Evolutionary conservation across 2,797 vertebrate genomes (phyloP).

Genomic region (Pseudochromis fuscus): DNA sequence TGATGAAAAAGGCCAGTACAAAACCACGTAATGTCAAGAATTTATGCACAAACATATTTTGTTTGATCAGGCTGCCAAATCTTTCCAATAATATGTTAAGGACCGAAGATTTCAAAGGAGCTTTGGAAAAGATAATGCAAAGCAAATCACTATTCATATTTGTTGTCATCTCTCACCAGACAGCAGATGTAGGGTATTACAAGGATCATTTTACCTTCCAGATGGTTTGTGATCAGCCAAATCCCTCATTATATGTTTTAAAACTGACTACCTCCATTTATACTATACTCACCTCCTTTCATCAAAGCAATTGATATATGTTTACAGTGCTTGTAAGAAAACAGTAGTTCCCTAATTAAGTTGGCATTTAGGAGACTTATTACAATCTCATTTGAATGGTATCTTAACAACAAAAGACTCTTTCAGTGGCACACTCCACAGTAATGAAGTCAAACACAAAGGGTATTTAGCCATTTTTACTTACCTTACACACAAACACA

Average conservation of each 20-base stretch:
- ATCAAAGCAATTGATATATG: conserved; percentile 21
- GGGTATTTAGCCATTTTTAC: too few species aligned
- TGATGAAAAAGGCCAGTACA: neutral
- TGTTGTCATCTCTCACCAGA: conserved; percentile 21
- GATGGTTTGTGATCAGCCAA: conserved; percentile 47
- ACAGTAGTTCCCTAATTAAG: conserved; percentile 12
- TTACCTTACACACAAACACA: too few species aligned
- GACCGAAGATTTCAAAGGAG: conserved; percentile 18
- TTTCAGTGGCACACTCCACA: neutral
- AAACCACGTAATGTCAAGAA: neutral
- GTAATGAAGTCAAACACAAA: neutral
- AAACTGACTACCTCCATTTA: conserved; percentile 16
- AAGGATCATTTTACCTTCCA: conserved; percentile 36
- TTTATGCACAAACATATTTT: neutral
- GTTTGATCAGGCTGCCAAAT: neutral
- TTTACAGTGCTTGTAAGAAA: conserved; percentile 23
- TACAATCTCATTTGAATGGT: conserved; percentile 1
- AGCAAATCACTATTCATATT: conserved; percentile 24
- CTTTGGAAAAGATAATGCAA: conserved; percentile 17
- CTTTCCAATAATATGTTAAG: conserved; percentile 3
- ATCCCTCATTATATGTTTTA: conserved; percentile 37
- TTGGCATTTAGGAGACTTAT: conserved; percentile 16
- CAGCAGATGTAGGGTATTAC: conserved; percentile 47
- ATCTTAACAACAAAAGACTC: neutral
- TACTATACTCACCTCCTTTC: conserved; percentile 8